Base-by-base conservation (phyloP, 2,888 invertebrate genomes). In the Eilema depressum region DNA sequence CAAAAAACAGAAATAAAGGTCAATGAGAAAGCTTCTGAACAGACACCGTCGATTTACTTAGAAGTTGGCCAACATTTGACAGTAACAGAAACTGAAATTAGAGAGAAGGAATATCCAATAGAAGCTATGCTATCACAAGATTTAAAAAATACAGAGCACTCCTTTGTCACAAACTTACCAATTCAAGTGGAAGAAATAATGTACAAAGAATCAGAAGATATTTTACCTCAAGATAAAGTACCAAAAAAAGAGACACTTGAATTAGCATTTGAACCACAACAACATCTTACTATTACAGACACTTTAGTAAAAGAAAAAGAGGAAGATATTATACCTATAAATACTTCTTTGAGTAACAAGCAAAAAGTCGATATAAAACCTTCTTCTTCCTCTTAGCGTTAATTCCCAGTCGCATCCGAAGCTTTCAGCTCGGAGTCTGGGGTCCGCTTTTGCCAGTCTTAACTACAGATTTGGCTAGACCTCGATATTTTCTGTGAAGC, bases 21-120 rank as follows among this genome's bases (percentile, higher is more conserved):
- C 20, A n/a, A 56, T 14, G 75, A 80, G 23, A 83, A 79, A 69
- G 10, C 74, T 5, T 86, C 85, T 77, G 75, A 76, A 62, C 68
- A 73, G 12, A 80, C 76, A 47, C 79, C 89, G n/a, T 74, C 69
- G 12, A 57, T 88, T n/a, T 87, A 85, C 67, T 70, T 92, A 68
- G 86, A 91, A 82, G 66, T 86, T 47, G 90, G 83, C 79, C 86
- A 90, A 85, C 94, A 96, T 83, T 78, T 97, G 57, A 93, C 96
- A 71, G 87, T 97, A 17, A 94, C 91, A 20, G 96, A 97, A 87
- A 87, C 91, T 41, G 87, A 95, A 78, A 84, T 90, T 66, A 92
- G 88, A 47, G 96, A 96, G 75, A 94, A 92, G 77, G 96, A 96
- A 91, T 76, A 82, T 8, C 37, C 69, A 3, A 75, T 89, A 23